A percentile compares a stretch with the other conserved stretches of the same genome.
Evolutionary conservation across 1,140 invertebrate genomes (phyloP).

Genomic region (Mycetomoellerius zeteki): DNA sequence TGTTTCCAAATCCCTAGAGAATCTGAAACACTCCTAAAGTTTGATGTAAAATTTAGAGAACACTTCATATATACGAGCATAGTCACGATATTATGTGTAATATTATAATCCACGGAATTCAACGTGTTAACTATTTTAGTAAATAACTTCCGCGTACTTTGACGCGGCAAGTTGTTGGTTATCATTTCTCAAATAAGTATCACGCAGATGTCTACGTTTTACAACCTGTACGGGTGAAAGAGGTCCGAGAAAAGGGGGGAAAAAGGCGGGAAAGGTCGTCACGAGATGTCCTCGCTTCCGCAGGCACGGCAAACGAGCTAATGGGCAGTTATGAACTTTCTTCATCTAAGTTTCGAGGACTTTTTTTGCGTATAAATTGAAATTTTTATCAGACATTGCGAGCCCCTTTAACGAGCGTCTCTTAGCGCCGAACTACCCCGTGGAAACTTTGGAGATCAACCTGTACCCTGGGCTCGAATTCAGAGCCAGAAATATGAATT

Average conservation of each 20-base stretch:
- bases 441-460: conserved; percentile 69
- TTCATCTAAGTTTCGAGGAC: conserved; percentile 82
- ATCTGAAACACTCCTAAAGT: conserved; percentile 2
- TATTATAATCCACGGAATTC: conserved; percentile 8
- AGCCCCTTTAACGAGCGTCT: conserved; percentile 74
- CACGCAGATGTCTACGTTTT: conserved; percentile 24
- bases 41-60: conserved; percentile 12
- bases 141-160: background rate
- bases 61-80: background rate
- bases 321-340: conserved; percentile 84
- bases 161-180: background rate
- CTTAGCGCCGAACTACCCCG: conserved; percentile 42
- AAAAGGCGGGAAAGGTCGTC: conserved; percentile 27
- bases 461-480: background rate
- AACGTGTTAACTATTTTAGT: background rate
- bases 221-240: background rate
- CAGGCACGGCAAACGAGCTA: conserved; percentile 75
- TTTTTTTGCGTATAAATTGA: conserved; percentile 83
- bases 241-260: background rate
- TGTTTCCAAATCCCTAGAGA: conserved; percentile 1
- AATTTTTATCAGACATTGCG: conserved; percentile 81
- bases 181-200: background rate
- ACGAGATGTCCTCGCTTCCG: conserved; percentile 19
- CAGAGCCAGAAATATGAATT: conserved; percentile 37
- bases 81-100: conserved; percentile 7